Conservation (phyloP, 1,140 invertebrate species). For the Heliconius himera region DNA sequence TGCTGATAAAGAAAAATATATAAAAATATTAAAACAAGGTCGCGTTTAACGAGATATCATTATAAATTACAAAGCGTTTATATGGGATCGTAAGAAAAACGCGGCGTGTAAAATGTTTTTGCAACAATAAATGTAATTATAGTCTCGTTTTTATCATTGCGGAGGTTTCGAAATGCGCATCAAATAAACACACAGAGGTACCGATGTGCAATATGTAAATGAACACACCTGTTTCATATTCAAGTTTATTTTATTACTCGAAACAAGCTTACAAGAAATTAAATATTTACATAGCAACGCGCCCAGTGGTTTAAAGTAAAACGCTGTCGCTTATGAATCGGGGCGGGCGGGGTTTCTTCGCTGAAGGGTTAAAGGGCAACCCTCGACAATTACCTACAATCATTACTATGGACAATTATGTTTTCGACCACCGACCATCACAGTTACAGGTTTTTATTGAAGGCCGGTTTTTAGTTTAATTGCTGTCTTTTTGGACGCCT, state of each 20-base stretch:
- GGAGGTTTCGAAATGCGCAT: constrained; percentile 16
- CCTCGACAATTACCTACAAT: constrained; percentile 76
- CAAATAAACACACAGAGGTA: neutral
- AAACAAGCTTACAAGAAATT: neutral
- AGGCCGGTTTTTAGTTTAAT: constrained; percentile 73
- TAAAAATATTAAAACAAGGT: constrained; percentile 10
- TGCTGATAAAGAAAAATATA: neutral
- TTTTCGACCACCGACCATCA: constrained; percentile 63
- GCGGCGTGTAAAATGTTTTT: neutral
- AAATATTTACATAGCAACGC: neutral
- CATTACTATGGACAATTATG: constrained; percentile 75
- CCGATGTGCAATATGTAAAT: constrained; percentile 19
- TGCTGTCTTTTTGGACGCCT: constrained; percentile 54
- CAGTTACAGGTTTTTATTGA: constrained; percentile 72
- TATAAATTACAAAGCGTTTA: constrained; percentile 6
- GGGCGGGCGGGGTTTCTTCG: constrained; percentile 50
- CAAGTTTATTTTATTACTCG: neutral
- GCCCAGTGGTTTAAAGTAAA: neutral
- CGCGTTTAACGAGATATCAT: constrained; percentile 1
- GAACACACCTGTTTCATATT: constrained; percentile 2
- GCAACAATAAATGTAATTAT: constrained; percentile 13
- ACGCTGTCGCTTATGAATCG: constrained; percentile 39
- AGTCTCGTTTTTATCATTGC: constrained; percentile 13
- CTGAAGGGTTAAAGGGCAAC: constrained; percentile 68
- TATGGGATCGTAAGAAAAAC: constrained; percentile 11